These are phyloP conservation scores for Actinia equina DNA, from an alignment of 64 coral and sea anemone species.

Conservation along the genomic window DNA sequence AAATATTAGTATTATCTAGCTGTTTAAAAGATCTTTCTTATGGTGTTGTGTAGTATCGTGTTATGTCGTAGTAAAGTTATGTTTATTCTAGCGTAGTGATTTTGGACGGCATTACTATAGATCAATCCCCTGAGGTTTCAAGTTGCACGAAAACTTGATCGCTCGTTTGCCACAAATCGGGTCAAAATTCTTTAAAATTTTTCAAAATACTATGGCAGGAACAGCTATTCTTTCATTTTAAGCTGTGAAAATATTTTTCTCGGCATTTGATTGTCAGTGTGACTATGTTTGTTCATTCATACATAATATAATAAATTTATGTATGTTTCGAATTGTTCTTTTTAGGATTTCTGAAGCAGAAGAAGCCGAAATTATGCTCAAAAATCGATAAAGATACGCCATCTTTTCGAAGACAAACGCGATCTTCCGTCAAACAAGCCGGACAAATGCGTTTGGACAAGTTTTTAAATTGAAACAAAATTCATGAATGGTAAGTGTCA, in stretches of 20 bases:
- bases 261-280: no score
- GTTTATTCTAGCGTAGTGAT: conserved; percentile 6
- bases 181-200: not conserved
- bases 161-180: not conserved
- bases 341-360: conserved; percentile 12
- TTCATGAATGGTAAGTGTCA: not conserved
- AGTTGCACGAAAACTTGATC: not conserved
- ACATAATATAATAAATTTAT: not conserved
- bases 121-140: not conserved
- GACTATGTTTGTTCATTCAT: not conserved
- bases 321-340: not conserved
- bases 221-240: not conserved
- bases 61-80: not conserved
- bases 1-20: not conserved
- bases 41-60: not conserved
- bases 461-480: conserved; percentile 12
- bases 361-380: not conserved
- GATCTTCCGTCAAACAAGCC: not conserved
- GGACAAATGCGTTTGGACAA: conserved; percentile 26
- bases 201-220: not conserved
- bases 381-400: not conserved
- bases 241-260: no score
- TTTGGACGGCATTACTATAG: not conserved
- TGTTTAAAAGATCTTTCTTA: not conserved
- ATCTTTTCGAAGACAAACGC: not conserved